A percentile compares a stretch with the other conserved stretches of the same genome.
Conservation (phyloP, 2,113 vertebrate species). For the Engraulis encrasicolus region DNA sequence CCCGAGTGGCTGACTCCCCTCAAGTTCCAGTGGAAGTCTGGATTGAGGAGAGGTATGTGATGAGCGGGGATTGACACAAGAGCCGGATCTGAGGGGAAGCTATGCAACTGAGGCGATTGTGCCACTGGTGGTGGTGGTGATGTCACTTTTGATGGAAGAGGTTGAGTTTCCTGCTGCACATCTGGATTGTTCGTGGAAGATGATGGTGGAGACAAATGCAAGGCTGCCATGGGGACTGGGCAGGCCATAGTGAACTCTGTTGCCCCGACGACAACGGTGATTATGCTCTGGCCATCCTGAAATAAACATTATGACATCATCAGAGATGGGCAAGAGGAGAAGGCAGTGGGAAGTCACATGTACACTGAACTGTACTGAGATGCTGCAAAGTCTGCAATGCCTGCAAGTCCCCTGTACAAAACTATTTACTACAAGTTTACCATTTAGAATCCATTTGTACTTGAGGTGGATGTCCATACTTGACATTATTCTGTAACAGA, state of each 20-base stretch:
- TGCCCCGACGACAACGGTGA: slow-evolving; percentile 55
- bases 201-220: neutral
- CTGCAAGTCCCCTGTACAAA: too few species aligned
- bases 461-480: too few species aligned
- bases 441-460: too few species aligned
- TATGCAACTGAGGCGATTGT: neutral
- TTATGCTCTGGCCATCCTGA: slow-evolving; percentile 54
- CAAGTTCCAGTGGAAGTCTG: neutral
- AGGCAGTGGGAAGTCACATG: too few species aligned
- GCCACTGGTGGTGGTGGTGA: neutral
- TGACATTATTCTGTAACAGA: too few species aligned
- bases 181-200: neutral
- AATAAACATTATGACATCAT: neutral
- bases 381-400: too few species aligned
- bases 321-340: neutral
- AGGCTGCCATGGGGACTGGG: slow-evolving; percentile 20
- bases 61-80: too few species aligned
- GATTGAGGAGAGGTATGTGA: neutral
- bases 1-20: neutral
- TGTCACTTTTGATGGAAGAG: neutral
- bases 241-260: slow-evolving; percentile 64
- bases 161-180: neutral
- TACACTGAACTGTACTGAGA: too few species aligned
- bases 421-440: too few species aligned
- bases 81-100: too few species aligned